A percentile compares a stretch with the other conserved stretches of the same genome.
Conservation (phyloP, 2,888 invertebrate genomes). For the Calephelis perditalis region DNA sequence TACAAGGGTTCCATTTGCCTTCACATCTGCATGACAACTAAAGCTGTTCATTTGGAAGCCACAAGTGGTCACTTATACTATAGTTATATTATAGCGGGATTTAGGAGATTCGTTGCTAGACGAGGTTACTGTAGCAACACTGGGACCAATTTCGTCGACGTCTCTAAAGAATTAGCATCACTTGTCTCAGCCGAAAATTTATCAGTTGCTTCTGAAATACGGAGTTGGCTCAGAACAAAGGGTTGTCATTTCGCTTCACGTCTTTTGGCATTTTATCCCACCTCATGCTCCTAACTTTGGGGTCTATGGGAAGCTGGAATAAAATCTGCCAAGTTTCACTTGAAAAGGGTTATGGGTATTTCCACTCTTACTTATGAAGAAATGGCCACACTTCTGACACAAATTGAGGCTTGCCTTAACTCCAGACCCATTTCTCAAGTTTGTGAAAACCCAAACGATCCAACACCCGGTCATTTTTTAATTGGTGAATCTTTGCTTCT, state of each 20-base stretch:
- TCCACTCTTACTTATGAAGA: slow-evolving; percentile 25
- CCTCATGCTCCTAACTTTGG: slow-evolving; percentile 29
- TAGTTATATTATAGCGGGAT: slow-evolving; percentile 23
- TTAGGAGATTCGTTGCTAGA: slow-evolving; percentile 25
- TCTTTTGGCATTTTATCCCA: slow-evolving; percentile 29
- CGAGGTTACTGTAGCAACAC: slow-evolving; percentile 27
- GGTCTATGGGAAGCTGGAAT: slow-evolving; percentile 33
- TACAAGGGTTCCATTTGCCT: slow-evolving; percentile 18
- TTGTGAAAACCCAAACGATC: not conserved
- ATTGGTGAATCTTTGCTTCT: slow-evolving; percentile 26
- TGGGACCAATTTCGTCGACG: slow-evolving; percentile 28
- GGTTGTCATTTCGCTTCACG: no score
- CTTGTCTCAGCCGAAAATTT: slow-evolving; percentile 14
- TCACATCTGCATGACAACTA: slow-evolving; percentile 22
- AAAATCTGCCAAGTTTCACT: slow-evolving; percentile 24
- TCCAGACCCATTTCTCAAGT: slow-evolving; percentile 24
- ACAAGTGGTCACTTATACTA: slow-evolving; percentile 17
- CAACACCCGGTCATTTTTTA: slow-evolving; percentile 26
- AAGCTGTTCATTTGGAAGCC: slow-evolving; percentile 23
- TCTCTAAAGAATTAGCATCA: slow-evolving; percentile 15
- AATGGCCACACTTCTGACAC: slow-evolving; percentile 22
- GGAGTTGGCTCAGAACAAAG: not conserved
- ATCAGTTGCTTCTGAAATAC: slow-evolving; percentile 2
- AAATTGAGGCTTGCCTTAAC: slow-evolving; percentile 29
- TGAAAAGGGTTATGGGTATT: slow-evolving; percentile 19